A percentile compares a stretch with the other conserved stretches of the same genome.
These are phyloP conservation scores for Sclerodermus sp. DNA, from an alignment of 2,888 invertebrate species.

Conservation along the genomic window DNA sequence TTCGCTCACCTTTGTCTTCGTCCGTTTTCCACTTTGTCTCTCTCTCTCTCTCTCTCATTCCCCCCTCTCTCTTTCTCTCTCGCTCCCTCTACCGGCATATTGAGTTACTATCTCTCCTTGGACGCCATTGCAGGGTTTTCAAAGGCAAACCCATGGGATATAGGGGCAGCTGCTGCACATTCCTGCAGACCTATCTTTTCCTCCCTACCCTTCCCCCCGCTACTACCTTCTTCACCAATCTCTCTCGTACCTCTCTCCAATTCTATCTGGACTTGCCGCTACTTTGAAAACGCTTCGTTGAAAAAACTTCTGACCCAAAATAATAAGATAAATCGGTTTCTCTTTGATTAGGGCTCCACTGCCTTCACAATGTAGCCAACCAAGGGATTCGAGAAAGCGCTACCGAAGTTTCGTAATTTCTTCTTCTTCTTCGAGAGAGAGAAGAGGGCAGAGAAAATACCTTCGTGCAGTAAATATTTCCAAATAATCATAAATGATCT, in stretches of 20 bases:
- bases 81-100: constrained; percentile 13
- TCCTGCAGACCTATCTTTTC: constrained; percentile 34
- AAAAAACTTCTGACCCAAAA: neutral
- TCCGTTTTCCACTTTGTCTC: constrained; percentile 6
- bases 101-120: constrained; percentile 38
- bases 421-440: too few species aligned
- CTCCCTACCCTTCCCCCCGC: constrained; percentile 7
- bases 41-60: constrained; percentile 7
- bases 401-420: too few species aligned
- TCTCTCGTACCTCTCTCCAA: constrained; percentile 13
- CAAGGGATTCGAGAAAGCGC: too few species aligned
- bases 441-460: too few species aligned
- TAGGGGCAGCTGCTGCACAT: constrained; percentile 48
- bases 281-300: neutral
- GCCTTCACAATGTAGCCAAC: too few species aligned
- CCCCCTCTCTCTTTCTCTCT: constrained; percentile 6
- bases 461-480: too few species aligned
- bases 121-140: constrained; percentile 29
- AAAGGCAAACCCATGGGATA: constrained; percentile 40
- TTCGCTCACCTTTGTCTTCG: neutral
- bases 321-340: neutral
- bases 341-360: too few species aligned
- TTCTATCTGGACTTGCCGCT: constrained; percentile 2
- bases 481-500: too few species aligned
- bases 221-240: constrained; percentile 3